Conservation (phyloP, 2,797 vertebrate genomes). For the Xenops minutus region DNA sequence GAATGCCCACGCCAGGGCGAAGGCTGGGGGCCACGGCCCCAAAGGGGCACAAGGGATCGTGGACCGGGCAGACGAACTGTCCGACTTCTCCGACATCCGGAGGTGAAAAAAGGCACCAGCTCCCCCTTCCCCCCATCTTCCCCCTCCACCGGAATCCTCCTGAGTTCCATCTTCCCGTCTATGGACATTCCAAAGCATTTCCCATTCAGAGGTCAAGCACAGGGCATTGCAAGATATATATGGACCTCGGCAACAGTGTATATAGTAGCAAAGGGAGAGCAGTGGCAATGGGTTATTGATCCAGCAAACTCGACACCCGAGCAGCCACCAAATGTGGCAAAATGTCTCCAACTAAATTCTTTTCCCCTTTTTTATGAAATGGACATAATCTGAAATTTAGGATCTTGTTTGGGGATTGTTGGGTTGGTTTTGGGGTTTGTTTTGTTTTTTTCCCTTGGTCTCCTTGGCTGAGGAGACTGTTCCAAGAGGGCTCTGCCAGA, state of each 20-base stretch:
- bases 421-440: not conserved
- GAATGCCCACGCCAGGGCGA: slow-evolving; percentile 75
- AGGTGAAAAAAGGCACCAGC: slow-evolving; percentile 85
- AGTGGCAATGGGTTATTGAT: slow-evolving; percentile 55
- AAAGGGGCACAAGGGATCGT: slow-evolving; percentile 82
- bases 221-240: slow-evolving; percentile 85
- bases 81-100: slow-evolving; percentile 88
- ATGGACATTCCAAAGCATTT: slow-evolving; percentile 96
- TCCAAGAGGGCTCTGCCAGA: slow-evolving; percentile 19
- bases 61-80: slow-evolving; percentile 83
- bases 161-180: slow-evolving; percentile 78
- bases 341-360: slow-evolving; percentile 1
- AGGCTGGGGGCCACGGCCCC: slow-evolving; percentile 73
- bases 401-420: slow-evolving; percentile 12
- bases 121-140: not conserved
- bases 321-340: not conserved
- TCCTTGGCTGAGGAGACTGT: slow-evolving; percentile 33
- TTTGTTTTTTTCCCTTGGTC: not conserved
- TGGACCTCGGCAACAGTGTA: slow-evolving; percentile 67
- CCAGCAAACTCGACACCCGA: not conserved
- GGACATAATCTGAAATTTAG: slow-evolving; percentile 23
- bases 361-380: not conserved
- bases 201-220: slow-evolving; percentile 87
- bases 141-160: slow-evolving; percentile 54
- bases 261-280: slow-evolving; percentile 69